Evolutionary conservation across 1,140 invertebrate genomes (phyloP), one percentile per base, ranked within the genome.

Genomic region (Drosophila jambulina): DNA sequence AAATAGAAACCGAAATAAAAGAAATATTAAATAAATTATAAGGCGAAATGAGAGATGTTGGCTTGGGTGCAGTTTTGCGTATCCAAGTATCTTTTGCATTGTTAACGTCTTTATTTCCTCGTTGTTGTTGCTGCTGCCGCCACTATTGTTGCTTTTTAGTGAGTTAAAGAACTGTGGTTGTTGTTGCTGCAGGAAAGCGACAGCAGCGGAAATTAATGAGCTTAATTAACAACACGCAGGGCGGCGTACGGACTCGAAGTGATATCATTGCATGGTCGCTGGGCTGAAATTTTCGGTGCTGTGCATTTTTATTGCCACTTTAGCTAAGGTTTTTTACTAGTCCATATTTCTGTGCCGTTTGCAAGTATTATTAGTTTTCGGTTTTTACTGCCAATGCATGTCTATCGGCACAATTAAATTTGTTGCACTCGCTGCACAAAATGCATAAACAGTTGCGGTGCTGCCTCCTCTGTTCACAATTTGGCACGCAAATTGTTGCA

Each of bases 221-320:
- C 54, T 79, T 85, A 88, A 88, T 88, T 88, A 88, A 65, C 85
- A 78, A 81, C 84, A 88, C 85, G 84, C 84, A 78, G 84, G 54
- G 36, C 48, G 61, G 51, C 17, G 1, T 21, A 42, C 36, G 53
- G 34, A 43, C 45, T 40, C 45, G 59, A 80, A 80, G 85, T 85
- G 62, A 86, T 82, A 86, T 86, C 65, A 78, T 81, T 85, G 82
- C 82, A 78, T 64, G 82, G 78, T 80, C 43, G 74, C 42, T 85
- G 67, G 69, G 79, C 53, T 80, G 64, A 69, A 80, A 77, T 78
- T 81, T 85, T 88, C 51, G 84, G 85, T 90, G 65, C 70, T 80
- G 81, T 78, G 84, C 80, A 90, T 90, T 87, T 88, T 88, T 88
- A 84, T 88, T 81, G 85, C 84, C 85, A 88, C 85, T 90, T 88